These are phyloP conservation scores for Phalacrocorax brasilianus DNA, from an alignment of 2,113 vertebrate species.

Conservation along the genomic window DNA sequence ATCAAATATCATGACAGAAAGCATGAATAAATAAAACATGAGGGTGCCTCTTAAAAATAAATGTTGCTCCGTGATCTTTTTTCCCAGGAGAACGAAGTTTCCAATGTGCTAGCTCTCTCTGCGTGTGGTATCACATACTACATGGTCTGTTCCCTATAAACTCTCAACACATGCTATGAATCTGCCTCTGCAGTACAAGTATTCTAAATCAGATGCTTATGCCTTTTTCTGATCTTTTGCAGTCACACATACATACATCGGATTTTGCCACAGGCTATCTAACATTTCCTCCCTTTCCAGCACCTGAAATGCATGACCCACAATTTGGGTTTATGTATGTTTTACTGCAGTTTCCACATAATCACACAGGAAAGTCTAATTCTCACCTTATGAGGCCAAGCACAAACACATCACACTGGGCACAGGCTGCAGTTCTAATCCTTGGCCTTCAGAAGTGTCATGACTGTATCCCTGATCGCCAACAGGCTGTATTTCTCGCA, in stretches of 20 bases:
- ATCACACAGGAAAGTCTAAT: slow-evolving; percentile 37
- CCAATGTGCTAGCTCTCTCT: slow-evolving; percentile 5
- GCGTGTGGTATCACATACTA: slow-evolving; percentile 40
- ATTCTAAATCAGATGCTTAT: slow-evolving; percentile 53
- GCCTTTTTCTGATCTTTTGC: slow-evolving; percentile 53
- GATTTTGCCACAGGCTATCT: slow-evolving; percentile 45
- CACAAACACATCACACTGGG: background rate
- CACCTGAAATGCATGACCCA: slow-evolving; percentile 6
- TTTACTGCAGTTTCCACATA: slow-evolving; percentile 53
- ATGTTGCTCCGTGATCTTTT: background rate
- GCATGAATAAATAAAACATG: background rate
- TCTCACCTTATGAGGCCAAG: slow-evolving; percentile 38
- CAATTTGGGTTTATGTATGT: background rate
- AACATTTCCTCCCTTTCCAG: slow-evolving; percentile 30
- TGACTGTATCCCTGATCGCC: background rate
- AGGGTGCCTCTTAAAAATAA: slow-evolving; percentile 46
- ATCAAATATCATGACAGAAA: slow-evolving; percentile 31
- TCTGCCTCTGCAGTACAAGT: slow-evolving; percentile 22
- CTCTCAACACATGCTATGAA: slow-evolving; percentile 43
- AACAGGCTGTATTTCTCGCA: background rate
- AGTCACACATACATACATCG: background rate
- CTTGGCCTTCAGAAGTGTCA: background rate
- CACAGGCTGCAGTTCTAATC: background rate
- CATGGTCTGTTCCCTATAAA: slow-evolving; percentile 42
- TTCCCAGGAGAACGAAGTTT: slow-evolving; percentile 44